These are phyloP conservation scores for Alauda arvensis DNA, from an alignment of 2,797 vertebrate genomes.

Conservation along the genomic window DNA sequence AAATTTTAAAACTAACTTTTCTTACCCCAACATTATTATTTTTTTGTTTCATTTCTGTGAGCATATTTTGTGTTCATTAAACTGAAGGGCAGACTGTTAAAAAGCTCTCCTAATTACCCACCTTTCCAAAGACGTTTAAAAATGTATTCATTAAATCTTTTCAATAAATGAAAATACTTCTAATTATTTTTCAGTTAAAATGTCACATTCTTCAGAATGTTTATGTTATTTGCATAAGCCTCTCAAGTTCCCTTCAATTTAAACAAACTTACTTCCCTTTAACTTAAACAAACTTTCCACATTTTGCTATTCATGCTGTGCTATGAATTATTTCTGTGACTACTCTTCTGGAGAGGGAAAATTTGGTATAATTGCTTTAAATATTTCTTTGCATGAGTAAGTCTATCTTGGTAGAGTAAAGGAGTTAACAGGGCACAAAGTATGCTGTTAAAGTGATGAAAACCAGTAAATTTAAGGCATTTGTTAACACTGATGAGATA, in stretches of 20 bases:
- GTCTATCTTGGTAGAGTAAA: slow-evolving; percentile 23
- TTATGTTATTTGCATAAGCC: slow-evolving; percentile 11
- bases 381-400: slow-evolving; percentile 41
- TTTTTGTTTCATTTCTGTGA: not conserved
- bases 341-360: not conserved
- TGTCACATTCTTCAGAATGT: not conserved
- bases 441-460: slow-evolving; percentile 16
- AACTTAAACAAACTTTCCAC: slow-evolving; percentile 17
- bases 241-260: too few relatives aligned
- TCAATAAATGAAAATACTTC: not conserved
- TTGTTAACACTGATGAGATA: slow-evolving; percentile 2
- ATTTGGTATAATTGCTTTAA: slow-evolving; percentile 24
- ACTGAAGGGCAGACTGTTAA: not conserved
- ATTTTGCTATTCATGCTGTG: not conserved
- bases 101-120: not conserved
- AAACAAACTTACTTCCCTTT: too few relatives aligned
- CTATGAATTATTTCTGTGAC: slow-evolving; percentile 15
- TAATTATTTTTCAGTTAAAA: slow-evolving; percentile 48
- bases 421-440: slow-evolving; percentile 30
- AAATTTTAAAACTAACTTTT: not conserved
- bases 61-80: not conserved
- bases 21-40: not conserved
- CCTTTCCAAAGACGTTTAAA: not conserved
- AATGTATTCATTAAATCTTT: not conserved
- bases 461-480: slow-evolving; percentile 36